phyloP scores from a whole-genome alignment of 2,888 invertebrate genomes.

The Agonopterix subpropinquella region DNA sequence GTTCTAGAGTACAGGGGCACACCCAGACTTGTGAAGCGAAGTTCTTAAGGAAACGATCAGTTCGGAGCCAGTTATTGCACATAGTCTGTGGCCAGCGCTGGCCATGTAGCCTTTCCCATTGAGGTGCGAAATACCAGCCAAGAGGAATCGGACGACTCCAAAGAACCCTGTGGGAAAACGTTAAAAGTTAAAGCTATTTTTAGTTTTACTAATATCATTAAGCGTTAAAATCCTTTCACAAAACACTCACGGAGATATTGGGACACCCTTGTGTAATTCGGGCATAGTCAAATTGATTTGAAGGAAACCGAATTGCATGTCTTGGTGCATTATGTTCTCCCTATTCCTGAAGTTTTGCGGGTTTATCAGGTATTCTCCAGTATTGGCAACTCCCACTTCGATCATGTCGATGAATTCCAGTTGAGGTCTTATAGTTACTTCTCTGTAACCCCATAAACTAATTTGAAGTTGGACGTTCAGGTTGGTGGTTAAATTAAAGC shows the following conservation, averaged over 20 bases:
- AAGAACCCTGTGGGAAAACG: slow-evolving; percentile 71
- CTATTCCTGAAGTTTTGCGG: slow-evolving; percentile 83
- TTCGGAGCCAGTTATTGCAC: slow-evolving; percentile 94
- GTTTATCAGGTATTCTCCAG: slow-evolving; percentile 82
- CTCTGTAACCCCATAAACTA: slow-evolving; percentile 93
- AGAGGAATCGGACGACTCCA: slow-evolving; percentile 96
- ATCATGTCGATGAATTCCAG: slow-evolving; percentile 87
- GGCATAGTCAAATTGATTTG: slow-evolving; percentile 92
- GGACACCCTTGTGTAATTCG: slow-evolving; percentile 76
- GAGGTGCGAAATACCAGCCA: slow-evolving; percentile 93
- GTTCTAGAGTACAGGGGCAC: slow-evolving; percentile 94
- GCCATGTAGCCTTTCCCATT: slow-evolving; percentile 91
- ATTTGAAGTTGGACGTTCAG: slow-evolving; percentile 85
- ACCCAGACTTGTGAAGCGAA: slow-evolving; percentile 88
- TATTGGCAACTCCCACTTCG: slow-evolving; percentile 79
- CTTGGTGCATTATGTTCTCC: slow-evolving; percentile 80
- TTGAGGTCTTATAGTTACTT: slow-evolving; percentile 87
- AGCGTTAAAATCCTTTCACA: background rate
- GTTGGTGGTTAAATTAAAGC: slow-evolving; percentile 89
- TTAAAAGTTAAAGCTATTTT: background rate
- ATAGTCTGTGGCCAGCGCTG: slow-evolving; percentile 86
- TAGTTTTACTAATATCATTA: background rate
- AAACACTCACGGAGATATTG: slow-evolving; percentile 83
- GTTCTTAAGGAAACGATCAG: slow-evolving; percentile 88
- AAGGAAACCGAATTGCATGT: slow-evolving; percentile 90